These are phyloP conservation scores for Heliothis peltigera DNA, from an alignment of 2,888 invertebrate species.

Conservation along the genomic window DNA sequence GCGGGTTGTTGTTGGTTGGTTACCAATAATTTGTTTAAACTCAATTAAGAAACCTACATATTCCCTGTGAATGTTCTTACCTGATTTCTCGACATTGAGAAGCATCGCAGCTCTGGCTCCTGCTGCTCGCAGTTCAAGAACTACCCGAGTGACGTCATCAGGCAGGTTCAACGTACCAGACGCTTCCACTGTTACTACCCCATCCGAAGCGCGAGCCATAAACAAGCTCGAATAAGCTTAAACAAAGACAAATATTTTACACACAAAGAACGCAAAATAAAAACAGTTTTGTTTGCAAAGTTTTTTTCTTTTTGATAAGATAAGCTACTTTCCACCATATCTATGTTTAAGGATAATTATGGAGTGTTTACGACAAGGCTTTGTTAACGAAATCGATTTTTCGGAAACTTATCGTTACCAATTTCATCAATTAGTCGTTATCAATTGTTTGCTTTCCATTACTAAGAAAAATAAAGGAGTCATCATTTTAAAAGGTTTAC, in stretches of 20 bases:
- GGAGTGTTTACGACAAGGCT: no score
- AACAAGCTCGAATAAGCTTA: constrained; percentile 73
- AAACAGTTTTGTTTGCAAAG: not conserved
- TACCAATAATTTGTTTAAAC: no score
- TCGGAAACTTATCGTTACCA: no score
- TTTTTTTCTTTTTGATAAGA: not conserved
- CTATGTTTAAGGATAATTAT: not conserved
- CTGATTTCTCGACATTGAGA: constrained; percentile 50
- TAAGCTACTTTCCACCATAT: constrained; percentile 3
- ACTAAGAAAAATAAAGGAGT: no score
- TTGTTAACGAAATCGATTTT: no score
- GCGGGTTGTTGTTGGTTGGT: no score
- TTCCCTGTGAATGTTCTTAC: constrained; percentile 27
- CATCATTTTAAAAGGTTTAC: no score
- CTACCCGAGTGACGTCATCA: constrained; percentile 61
- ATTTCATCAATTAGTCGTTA: no score
- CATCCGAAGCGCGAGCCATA: constrained; percentile 59
- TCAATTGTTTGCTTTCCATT: no score
- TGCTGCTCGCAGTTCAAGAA: constrained; percentile 72
- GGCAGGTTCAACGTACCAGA: constrained; percentile 63
- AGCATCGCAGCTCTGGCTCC: constrained; percentile 73
- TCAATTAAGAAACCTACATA: not conserved
- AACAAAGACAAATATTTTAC: constrained; percentile 17
- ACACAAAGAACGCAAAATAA: not conserved
- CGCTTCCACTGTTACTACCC: constrained; percentile 65